phyloP scores from a whole-genome alignment of 2,888 invertebrate species.

The Cerastoderma edule region DNA sequence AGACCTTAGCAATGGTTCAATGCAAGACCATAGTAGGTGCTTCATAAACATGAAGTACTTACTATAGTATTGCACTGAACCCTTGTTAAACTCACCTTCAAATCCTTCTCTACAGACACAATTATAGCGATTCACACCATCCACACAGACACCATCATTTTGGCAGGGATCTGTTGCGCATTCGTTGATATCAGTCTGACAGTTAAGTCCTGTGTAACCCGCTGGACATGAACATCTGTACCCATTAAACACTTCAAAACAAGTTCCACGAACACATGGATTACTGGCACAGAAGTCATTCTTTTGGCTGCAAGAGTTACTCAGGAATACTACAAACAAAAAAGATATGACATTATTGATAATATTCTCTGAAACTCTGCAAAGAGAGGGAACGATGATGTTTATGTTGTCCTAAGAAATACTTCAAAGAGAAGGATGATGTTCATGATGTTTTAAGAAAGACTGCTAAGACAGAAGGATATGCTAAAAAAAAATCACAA shows the following conservation, averaged over 20 bases:
- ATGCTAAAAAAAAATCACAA: too few species aligned
- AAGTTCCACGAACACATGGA: slow-evolving; percentile 62
- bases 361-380: too few species aligned
- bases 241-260: slow-evolving; percentile 39
- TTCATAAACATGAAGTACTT: too few species aligned
- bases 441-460: too few species aligned
- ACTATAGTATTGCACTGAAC: too few species aligned
- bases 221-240: slow-evolving; percentile 64
- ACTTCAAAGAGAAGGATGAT: too few species aligned
- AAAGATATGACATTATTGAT: neutral
- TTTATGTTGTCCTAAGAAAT: too few species aligned
- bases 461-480: too few species aligned
- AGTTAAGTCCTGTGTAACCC: slow-evolving; percentile 69
- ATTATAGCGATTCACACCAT: slow-evolving; percentile 90
- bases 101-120: slow-evolving; percentile 94
- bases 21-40: too few species aligned
- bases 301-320: slow-evolving; percentile 48
- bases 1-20: too few species aligned
- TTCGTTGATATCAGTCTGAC: slow-evolving; percentile 85
- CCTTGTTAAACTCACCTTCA: slow-evolving; percentile 86
- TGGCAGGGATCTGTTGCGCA: slow-evolving; percentile 50
- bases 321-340: slow-evolving; percentile 58
- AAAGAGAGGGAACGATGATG: too few species aligned
- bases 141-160: slow-evolving; percentile 52
- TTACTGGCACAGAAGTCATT: slow-evolving; percentile 53